Base-by-base conservation (phyloP, 2,888 invertebrate genomes). In the Desoria tigrina region DNA sequence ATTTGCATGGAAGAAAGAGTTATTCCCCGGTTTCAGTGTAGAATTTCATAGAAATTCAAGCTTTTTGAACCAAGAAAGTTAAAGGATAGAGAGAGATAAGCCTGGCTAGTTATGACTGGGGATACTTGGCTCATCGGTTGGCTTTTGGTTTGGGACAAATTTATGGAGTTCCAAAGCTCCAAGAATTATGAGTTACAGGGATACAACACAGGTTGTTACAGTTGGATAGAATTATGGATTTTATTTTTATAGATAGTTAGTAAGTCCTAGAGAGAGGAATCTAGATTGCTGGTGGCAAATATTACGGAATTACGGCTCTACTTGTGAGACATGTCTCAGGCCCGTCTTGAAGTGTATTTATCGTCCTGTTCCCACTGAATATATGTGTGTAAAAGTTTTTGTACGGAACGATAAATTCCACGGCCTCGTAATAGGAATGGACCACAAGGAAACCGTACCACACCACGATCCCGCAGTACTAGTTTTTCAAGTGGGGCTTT, bases 181-280 rank as follows among this genome's bases (percentile, higher is more conserved):
- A 24, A 57, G 57, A 57, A 57, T 57, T 57, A 57, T 57, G 57
- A 37, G 21, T 2, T 23, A 28, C 18, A 7, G 32, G 26, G 55
- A 55, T 28, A 45, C 45, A 45, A 45, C 45, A 45, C 45, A 45
- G 55, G 55, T 55, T 55, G 27, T 55, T 55, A 55, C 55, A 27
- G 27, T 55, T 26, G 28, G 55, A 55, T 55, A 55, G 55, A 55
- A 55, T 55, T 55, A 55, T 55, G 55, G 55, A 55, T 55, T 55
- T 28, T 27, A 23, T 51, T 28, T n/a, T 26, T 55, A 28, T 55
- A 28, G 55, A 32, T 28, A 55, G 28, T 26, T 26, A 26, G 28
- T 55, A 16, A 23, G 9, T 49, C 11, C 23, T 18, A 49, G n/a
- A n/a, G n/a, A n/a, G n/a, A n/a, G n/a, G n/a, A n/a, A n/a, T n/a